Base-by-base conservation (phyloP, 2,797 vertebrate genomes). In the Tokudaia muenninki region DNA sequence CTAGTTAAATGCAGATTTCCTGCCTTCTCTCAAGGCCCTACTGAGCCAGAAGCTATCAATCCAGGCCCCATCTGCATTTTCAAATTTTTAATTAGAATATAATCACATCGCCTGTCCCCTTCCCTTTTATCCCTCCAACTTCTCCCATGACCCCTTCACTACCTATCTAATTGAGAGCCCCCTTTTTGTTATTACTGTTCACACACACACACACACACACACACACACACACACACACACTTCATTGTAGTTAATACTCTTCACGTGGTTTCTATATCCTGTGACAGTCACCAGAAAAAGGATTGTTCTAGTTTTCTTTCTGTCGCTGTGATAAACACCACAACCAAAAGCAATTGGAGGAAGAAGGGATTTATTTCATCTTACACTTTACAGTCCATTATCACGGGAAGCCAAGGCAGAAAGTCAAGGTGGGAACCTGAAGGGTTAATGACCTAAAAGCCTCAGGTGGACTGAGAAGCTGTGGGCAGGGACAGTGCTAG, bases 1-100 rank as follows among this genome's bases (percentile, higher is more conserved):
- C 37, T 63, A 57, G 52, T 67, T 94, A 90, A 97, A 74, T 81
- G 31, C 8, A 91, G 57, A 78, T 59, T 89, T 21, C 57, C 19
- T 80, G 88, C 61, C 29, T 57, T 61, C 8, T 5, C 1, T 59
- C 14, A 22, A 29, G 65, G 0, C 22, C 26, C 4, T 8, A 29
- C 47, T 34, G 75, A 89, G 29, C 80, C 81, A 47, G 47, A 75
- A 44, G 61, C 63, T 55, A 19, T 88, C 29, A 14, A 44, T 12
- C 22, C 80, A 29, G 74, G 24, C 22, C 41, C 52, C 6, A 1
- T 52, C n/a, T 93, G 75, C 59, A 37, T 82, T 75, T 96, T 26
- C 61, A 87, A n/a, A 26, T 17, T n/a, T 52, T 87, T 70, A 70
- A 37, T 52, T 87, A 52, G 70, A 52, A 37, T 87, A 52, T 52